phyloP scores from a whole-genome alignment of 2,888 invertebrate genomes.

The Diadegma fenestrale region DNA sequence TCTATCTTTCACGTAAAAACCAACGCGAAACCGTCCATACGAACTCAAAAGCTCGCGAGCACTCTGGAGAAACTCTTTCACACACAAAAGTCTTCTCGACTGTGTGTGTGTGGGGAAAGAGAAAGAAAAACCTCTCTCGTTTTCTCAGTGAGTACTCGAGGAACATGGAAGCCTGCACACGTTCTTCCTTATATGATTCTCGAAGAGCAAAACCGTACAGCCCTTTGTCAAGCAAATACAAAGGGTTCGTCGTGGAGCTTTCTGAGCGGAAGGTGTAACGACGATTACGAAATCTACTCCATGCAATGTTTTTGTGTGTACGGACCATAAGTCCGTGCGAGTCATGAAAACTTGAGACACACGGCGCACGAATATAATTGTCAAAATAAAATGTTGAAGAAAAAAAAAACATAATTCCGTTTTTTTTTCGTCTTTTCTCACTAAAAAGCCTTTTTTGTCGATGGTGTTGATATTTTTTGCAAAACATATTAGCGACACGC shows the following conservation, averaged over 20 bases:
- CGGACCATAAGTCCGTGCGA: neutral
- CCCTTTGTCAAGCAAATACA: slow-evolving; percentile 64
- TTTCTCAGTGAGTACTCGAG: slow-evolving; percentile 43
- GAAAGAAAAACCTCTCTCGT: slow-evolving; percentile 5
- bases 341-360: neutral
- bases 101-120: neutral
- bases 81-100: neutral
- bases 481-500: neutral
- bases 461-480: neutral
- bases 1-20: slow-evolving; percentile 54
- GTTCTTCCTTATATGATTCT: slow-evolving; percentile 51
- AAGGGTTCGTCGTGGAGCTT: slow-evolving; percentile 53
- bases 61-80: slow-evolving; percentile 53
- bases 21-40: slow-evolving; percentile 44
- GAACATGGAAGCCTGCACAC: slow-evolving; percentile 39
- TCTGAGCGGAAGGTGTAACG: slow-evolving; percentile 46
- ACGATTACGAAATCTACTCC: slow-evolving; percentile 38
- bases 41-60: slow-evolving; percentile 10
- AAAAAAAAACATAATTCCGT: neutral
- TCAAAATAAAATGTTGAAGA: neutral
- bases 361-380: neutral
- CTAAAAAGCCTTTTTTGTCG: neutral
- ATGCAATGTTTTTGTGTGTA: slow-evolving; percentile 16
- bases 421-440: neutral
- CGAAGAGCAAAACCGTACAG: slow-evolving; percentile 42